These are phyloP conservation scores for Caenorhabditis brenneri DNA, from an alignment of 1,140 invertebrate species.

Conservation along the genomic window DNA sequence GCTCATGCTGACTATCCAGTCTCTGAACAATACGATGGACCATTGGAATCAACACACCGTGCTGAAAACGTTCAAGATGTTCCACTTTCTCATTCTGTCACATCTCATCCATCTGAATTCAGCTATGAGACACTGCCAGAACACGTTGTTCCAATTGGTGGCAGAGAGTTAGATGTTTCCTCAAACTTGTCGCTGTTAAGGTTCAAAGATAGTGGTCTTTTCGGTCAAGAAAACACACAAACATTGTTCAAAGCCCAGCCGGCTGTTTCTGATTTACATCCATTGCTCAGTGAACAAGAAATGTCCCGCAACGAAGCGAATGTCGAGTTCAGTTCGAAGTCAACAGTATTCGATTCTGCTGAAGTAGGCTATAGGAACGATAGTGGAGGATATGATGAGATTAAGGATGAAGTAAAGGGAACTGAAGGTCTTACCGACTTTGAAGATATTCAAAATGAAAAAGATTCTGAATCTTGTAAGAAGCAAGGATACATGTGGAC, in stretches of 20 bases:
- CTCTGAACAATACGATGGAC: constrained; percentile 46
- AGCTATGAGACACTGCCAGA: neutral
- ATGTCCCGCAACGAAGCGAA: neutral
- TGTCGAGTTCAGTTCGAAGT: neutral
- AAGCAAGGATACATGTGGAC: neutral
- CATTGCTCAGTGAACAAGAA: neutral
- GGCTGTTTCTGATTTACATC: neutral
- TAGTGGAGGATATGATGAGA: neutral
- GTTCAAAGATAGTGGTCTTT: neutral
- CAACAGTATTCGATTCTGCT: neutral
- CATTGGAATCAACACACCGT: constrained; percentile 1
- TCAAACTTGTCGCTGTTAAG: neutral
- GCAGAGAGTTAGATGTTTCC: neutral
- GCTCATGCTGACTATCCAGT: constrained; percentile 48
- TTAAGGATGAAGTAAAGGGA: neutral
- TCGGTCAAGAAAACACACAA: neutral
- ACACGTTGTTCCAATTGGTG: neutral
- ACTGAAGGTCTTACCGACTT: neutral
- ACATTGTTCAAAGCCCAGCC: neutral
- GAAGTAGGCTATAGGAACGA: neutral
- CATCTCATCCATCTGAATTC: neutral
- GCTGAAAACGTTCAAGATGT: neutral
- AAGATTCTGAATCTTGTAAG: neutral
- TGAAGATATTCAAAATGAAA: neutral
- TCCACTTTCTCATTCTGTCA: neutral